phyloP scores from a whole-genome alignment of 2,113 vertebrate species.

The Chrysochloris asiatica region DNA sequence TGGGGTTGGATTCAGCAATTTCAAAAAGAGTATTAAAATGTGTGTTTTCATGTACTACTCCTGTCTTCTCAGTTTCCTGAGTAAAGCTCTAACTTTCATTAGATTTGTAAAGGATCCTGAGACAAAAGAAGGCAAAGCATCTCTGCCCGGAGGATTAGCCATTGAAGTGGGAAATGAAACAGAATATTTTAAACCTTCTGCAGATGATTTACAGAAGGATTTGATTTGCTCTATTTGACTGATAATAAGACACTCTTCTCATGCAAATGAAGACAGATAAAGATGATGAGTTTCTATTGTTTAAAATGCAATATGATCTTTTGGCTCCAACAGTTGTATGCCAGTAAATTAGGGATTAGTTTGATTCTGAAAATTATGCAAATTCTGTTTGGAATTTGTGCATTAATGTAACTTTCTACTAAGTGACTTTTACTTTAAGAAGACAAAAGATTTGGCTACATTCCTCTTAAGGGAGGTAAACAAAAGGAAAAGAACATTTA shows the following conservation, averaged over 20 bases:
- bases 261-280: constrained; percentile 56
- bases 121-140: not conserved
- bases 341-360: constrained; percentile 56
- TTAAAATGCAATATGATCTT: constrained; percentile 62
- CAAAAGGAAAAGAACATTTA: not conserved
- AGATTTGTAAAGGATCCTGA: not conserved
- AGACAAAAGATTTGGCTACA: not conserved
- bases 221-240: constrained; percentile 56
- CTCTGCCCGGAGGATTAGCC: not conserved
- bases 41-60: not conserved
- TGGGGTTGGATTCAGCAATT: not conserved
- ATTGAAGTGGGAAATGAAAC: not conserved
- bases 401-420: constrained; percentile 35
- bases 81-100: not conserved
- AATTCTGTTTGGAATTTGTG: constrained; percentile 62
- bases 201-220: constrained; percentile 43
- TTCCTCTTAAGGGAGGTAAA: constrained; percentile 38
- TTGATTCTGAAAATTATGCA: constrained; percentile 59
- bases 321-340: constrained; percentile 32
- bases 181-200: constrained; percentile 12
- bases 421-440: not conserved
- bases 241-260: constrained; percentile 38
- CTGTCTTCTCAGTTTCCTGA: not conserved
- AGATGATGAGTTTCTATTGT: constrained; percentile 22
- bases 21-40: not conserved